A percentile compares a stretch with the other conserved stretches of the same genome.
phyloP scores from a whole-genome alignment of 2,797 vertebrate genomes.

The Darevskia mixta region DNA sequence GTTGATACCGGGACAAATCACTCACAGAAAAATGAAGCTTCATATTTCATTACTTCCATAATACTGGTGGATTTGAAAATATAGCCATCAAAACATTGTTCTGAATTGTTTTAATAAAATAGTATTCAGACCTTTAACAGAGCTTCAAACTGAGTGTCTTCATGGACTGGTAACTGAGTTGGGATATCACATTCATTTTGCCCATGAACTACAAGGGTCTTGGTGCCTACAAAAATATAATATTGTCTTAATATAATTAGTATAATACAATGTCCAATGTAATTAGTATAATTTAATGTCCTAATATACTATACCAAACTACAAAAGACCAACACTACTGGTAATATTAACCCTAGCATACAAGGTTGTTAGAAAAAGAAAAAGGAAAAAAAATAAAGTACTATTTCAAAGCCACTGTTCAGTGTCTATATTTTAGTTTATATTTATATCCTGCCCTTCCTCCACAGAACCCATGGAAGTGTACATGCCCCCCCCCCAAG shows the following conservation, averaged over 20 bases:
- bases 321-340: not conserved
- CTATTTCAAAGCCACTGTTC: not conserved
- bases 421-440: not conserved
- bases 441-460: not conserved
- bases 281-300: too few relatives aligned
- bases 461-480: not conserved
- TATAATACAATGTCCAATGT: too few relatives aligned
- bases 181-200: slow-evolving; percentile 99
- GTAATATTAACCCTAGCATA: slow-evolving; percentile 6
- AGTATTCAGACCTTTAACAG: slow-evolving; percentile 88
- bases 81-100: not conserved
- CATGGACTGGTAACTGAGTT: slow-evolving; percentile 97
- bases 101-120: slow-evolving; percentile 17
- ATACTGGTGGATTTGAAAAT: not conserved
- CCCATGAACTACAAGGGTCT: slow-evolving; percentile 97
- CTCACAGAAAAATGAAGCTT: not conserved
- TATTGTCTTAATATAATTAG: not conserved
- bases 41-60: not conserved
- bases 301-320: not conserved
- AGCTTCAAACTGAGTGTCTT: slow-evolving; percentile 99
- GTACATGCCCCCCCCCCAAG: not conserved
- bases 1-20: not conserved
- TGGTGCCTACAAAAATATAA: slow-evolving; percentile 86
- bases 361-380: not conserved
- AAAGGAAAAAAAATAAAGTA: rapidly evolving